Evolutionary conservation across 92 coral and sea anemone genomes (phyloP), one percentile per base, ranked within the genome.

Genomic region (Parazoanthus atlanticus): DNA sequence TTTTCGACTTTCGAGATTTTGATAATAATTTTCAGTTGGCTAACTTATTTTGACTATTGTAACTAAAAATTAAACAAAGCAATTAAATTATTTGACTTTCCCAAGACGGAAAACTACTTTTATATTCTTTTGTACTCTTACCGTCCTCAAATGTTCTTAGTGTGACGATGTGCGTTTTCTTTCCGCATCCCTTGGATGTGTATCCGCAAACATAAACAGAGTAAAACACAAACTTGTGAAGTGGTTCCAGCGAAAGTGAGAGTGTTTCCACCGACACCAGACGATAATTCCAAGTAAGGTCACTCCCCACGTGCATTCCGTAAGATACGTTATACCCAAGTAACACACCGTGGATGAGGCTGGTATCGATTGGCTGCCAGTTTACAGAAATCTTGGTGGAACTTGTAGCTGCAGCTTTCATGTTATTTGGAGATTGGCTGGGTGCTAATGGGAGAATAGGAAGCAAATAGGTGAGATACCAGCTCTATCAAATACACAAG

Each of bases 131-230:
- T 38, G 17, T 56, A 10, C 41, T 88, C 91, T 67, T 88, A 94
- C 98, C 95, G 74, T 94, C 98, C 13, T 86, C 88, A 19, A 28
- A 54, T 15, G 98, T 94, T 49, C 64, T 32, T 29, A 81, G 81
- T 19, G 58, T 77, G 67, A 91, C 47, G 15, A 30, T 17, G 4
- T 13, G 31, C 19, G 93, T 89, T 46, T 85, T 65, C 41, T 90
- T 92, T 65, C 98, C 98, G 74, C 86, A 89, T 23, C 98, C 98
- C 75, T 91, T 93, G 13, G 95, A 89, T 0, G 98, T 94, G 76
- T 40, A 91, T 29, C 91, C 98, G 78, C 93, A 86, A 8, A 93
- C 88, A 70, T 32, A 47, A 12, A 94, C 32, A 30, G 88, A 65
- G 80, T 93, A 94, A 34, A 31, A 23, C 5, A 83, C 85, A 58